These are phyloP conservation scores for Dione juno DNA, from an alignment of 2,888 invertebrate species.

Conservation along the genomic window DNA sequence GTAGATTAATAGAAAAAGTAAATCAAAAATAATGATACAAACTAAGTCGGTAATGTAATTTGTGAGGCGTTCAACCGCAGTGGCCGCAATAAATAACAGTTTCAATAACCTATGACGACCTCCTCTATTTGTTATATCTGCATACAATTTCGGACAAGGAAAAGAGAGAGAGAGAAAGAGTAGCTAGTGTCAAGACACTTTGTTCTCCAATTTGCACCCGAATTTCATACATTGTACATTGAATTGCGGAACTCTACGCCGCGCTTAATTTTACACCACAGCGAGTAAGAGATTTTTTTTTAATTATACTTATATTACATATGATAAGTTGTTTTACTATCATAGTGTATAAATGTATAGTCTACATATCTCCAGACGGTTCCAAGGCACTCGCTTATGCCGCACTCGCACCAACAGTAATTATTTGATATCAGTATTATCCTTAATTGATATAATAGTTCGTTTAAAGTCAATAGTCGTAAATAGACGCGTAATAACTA, in stretches of 20 bases:
- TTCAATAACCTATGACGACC: slow-evolving; percentile 43
- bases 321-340: too few relatives aligned
- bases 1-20: neutral
- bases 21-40: neutral
- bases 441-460: slow-evolving; percentile 10
- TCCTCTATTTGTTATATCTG: neutral
- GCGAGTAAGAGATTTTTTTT: too few relatives aligned
- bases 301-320: too few relatives aligned
- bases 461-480: slow-evolving; percentile 20
- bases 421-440: slow-evolving; percentile 3
- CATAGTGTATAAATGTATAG: neutral
- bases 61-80: slow-evolving; percentile 43
- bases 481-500: slow-evolving; percentile 25
- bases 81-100: slow-evolving; percentile 40
- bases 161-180: neutral
- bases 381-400: too few relatives aligned
- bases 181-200: neutral
- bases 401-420: neutral
- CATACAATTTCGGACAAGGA: neutral
- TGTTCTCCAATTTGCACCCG: neutral
- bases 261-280: neutral
- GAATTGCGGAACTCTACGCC: neutral
- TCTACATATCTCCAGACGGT: neutral
- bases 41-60: slow-evolving; percentile 32
- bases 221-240: neutral